These are phyloP conservation scores for Echiichthys vipera DNA, from an alignment of 2,797 vertebrate genomes.

Conservation along the genomic window DNA sequence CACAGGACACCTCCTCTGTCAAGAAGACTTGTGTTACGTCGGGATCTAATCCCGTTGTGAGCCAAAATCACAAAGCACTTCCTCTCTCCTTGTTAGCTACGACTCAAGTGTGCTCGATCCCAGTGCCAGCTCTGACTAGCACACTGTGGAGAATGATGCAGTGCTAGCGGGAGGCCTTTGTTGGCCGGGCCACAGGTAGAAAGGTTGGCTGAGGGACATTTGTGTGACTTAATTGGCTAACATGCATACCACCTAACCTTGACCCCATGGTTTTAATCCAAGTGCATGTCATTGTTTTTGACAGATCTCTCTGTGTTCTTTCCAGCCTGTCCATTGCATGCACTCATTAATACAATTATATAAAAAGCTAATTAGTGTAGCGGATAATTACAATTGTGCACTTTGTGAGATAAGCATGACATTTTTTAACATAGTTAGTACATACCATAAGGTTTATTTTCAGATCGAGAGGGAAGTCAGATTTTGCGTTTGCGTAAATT, in stretches of 20 bases:
- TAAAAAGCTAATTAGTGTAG: neutral
- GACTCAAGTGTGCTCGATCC: conserved; percentile 34
- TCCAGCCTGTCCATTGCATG: neutral
- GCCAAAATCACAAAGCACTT: conserved; percentile 70
- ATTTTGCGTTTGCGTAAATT: no score
- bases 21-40: conserved; percentile 72
- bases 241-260: neutral
- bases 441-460: no score
- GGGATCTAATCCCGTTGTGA: conserved; percentile 70
- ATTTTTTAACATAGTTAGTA: no score
- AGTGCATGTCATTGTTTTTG: conserved; percentile 17
- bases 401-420: no score
- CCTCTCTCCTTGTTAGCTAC: conserved; percentile 59
- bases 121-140: conserved; percentile 38
- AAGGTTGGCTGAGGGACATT: conserved; percentile 11
- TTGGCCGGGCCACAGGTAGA: conserved; percentile 42
- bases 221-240: conserved; percentile 23
- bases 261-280: conserved; percentile 20
- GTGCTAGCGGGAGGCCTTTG: conserved; percentile 30
- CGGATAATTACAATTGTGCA: no score
- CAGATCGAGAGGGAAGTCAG: no score
- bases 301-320: conserved; percentile 27
- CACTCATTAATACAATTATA: conserved; percentile 5
- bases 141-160: conserved; percentile 52
- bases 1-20: conserved; percentile 57